Base-by-base conservation (phyloP, 2,888 invertebrate species). In the Pristionchus arcanus region DNA sequence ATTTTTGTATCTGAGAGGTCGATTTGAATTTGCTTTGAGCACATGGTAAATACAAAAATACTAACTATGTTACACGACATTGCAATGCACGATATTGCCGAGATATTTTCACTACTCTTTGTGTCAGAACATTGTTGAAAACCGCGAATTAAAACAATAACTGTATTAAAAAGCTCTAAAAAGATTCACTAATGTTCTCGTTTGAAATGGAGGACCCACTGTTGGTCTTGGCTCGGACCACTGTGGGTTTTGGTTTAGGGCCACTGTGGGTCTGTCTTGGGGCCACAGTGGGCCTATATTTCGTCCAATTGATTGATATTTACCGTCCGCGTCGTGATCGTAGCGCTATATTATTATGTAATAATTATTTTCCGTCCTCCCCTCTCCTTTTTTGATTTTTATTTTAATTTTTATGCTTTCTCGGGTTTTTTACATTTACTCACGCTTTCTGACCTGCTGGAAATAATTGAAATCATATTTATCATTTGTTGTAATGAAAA, bases 261-360 rank as follows among this genome's bases (percentile, higher is more conserved):
- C 77, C 77, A 77, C 34, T 31, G 37, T 77, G 37, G 77, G 77
- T 49, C 77, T 42, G 2, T 42, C 5, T 16, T 49, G 11, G 77
- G 42, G 13, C 42, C 77, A 77, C 49, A 42, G 49, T 77, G 77
- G 77, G 4, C 42, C 77, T 3, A n/a, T 25, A 4, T 42, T 11
- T 21, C 49, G 9, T 21, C n/a, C 49, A 11, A 77, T 77, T 42
- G 42, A 16, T 34, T 19, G 13, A 25, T 42, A 5, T 49, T 49
- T 49, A 77, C 77, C 77, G 77, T 77, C 49, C 77, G 77, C 77
- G 77, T 77, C 49, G 77, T n/a, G 77, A 25, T 2, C 21, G 42
- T 25, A n/a, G 25, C 49, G 2, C 49, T 42, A 49, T 11, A 25
- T 77, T 7, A 42, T 49, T 77, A 77, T 37, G 11, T 74, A 15